Conservation (phyloP, 2,797 vertebrate genomes). For the Clarias laeviceps region DNA sequence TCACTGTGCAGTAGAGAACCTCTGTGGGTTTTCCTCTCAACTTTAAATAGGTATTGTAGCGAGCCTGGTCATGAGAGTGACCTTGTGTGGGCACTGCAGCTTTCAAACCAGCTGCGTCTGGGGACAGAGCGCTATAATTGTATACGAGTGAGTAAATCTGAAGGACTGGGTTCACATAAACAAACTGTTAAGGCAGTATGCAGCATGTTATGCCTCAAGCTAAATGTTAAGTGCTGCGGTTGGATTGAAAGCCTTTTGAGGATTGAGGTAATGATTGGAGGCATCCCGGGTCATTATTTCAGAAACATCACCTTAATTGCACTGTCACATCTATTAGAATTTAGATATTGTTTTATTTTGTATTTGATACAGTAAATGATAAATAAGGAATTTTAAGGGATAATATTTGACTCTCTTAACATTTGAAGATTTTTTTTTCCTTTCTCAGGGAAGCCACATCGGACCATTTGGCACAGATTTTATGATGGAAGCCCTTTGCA, state of each 20-base stretch:
- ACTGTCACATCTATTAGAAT: not conserved
- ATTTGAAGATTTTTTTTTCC: not conserved
- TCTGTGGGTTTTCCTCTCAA: conserved; percentile 31
- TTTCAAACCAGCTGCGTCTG: conserved; percentile 29
- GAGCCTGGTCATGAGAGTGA: conserved; percentile 27
- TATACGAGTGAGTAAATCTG: conserved; percentile 35
- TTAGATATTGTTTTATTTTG: not conserved
- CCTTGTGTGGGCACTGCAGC: conserved; percentile 35
- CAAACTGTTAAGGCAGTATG: conserved; percentile 28
- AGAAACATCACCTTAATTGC: not conserved
- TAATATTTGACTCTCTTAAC: not conserved
- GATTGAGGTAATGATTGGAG: not conserved
- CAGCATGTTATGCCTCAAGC: conserved; percentile 26
- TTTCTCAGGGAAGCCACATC: too few species aligned
- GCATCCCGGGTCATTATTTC: conserved; percentile 6
- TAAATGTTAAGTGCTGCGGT: conserved; percentile 22
- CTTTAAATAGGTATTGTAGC: conserved; percentile 29
- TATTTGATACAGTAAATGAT: not conserved
- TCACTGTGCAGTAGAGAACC: conserved; percentile 17
- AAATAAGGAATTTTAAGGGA: not conserved
- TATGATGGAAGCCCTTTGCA: too few species aligned
- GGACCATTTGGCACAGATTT: too few species aligned
- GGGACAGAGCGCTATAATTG: conserved; percentile 24
- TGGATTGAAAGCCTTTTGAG: conserved; percentile 21
- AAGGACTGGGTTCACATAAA: conserved; percentile 29